Base-by-base conservation (phyloP, 23 tunicate genomes). In the Styela plicata region DNA sequence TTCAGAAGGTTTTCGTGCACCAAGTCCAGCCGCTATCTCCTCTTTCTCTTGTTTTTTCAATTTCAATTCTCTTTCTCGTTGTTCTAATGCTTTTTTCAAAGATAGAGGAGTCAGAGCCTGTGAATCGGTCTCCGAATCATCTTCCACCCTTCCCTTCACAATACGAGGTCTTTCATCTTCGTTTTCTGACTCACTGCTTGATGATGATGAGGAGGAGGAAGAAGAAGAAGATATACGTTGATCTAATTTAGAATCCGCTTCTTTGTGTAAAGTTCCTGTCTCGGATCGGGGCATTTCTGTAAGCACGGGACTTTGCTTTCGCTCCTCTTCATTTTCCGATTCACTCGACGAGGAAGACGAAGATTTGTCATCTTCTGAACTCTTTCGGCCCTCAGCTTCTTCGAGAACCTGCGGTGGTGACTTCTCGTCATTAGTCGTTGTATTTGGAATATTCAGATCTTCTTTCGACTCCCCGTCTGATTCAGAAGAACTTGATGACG, bases 31-130 rank as follows among this genome's bases (percentile, higher is more conserved):
- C 5, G 36, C 77, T 21, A 71, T 7, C 7, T 29, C 37, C 37
- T 27, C 77, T 32, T 33, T 20, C 24, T 71, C 77, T 21, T 31
- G 34, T 30, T 29, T 3, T 30, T 71, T 32, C 37, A 30, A 28
- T 3, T 71, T 32, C 34, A 69, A 86, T 79, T 86, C 63, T 61
- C 76, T 79, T 32, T 88, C 93, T 52, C 96, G 74, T 75, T 91
- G 90, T 36, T 91, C 84, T 52, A 91, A 63, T 22, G 97, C 97
- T 36, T 64, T 34, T 69, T 86, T 91, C 69, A 91, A 70, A 28
- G 86, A 75, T 52, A 74, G 35, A 30, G 97, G 88, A 20, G 85
- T 37, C 34, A 74, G 66, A 21, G 26, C 85, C 23, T 64, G 33
- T 27, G 44, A 33, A 44, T 57, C 87, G 28, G 21, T 64, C 16